Base-by-base conservation (phyloP, 2,113 vertebrate species). In the chimpanzee (Pan troglodytes) region DNA sequence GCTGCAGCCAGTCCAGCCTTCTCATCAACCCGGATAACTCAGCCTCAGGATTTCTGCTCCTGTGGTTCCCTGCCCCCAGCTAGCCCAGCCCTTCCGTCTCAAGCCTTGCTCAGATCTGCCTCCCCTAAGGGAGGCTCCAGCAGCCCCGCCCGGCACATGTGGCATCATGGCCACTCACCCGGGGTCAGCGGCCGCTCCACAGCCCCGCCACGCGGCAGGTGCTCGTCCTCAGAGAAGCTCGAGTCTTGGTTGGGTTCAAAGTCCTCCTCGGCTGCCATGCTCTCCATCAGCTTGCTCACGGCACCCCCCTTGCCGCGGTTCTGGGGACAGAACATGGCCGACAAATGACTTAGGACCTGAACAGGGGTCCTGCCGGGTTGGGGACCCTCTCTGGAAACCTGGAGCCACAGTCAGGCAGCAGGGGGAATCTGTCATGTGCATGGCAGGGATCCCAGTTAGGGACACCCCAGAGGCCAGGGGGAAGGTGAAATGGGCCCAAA, bases 241-340 rank as follows among this genome's bases (percentile, higher is more conserved):
- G 99, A 99, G 98, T 99, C 99, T 97, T 99, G 99, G 97, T 99
- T 99, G 91, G 99, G 99, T 85, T 99, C 99, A 5, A 99, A 99
- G 98, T 99, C 99, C 95, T 99, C 99, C 76, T 99, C 99, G 0
- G 99, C 99, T 0, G 99, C 99, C 99, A 99, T 99, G 98, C 99
- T 99, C 98, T 99, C 99, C 99, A 99, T 99, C 90, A 99, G 98
- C 88, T 99, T 99, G 97, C 99, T 99, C 94, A 99, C 99, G 0
- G 99, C 99, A 0, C 99, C 99, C 59, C 99, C 99, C 25, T 99
- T 99, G 35, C 99, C 99, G 50, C 99, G 99, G 97, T 97, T 99
- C 97, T 99, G 99, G 97, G 98, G 57, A 72, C 38, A 93, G 43
- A 97, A 32, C 23, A 59, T 0, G 11, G 20, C 22, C 50, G n/a